Percentiles rank a stretch among this genome's conserved stretches.
Conservation (phyloP, 2,888 invertebrate genomes). For the Drosophila lacicola region DNA sequence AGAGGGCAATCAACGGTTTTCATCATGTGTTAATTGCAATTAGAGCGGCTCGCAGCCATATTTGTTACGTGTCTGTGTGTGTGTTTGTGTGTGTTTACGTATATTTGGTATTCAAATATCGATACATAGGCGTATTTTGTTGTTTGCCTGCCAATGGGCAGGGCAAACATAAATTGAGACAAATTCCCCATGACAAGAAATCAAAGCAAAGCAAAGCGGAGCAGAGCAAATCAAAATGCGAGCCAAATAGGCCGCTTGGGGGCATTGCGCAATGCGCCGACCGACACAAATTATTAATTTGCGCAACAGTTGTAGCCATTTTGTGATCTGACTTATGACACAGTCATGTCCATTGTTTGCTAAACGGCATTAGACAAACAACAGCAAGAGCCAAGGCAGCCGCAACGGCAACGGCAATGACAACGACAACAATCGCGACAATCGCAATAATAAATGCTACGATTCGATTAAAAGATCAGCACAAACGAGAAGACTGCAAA, state of each 20-base stretch:
- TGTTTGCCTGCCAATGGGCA: slow-evolving; percentile 45
- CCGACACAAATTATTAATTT: slow-evolving; percentile 70
- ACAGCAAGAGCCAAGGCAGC: slow-evolving; percentile 25
- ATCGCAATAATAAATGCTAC: slow-evolving; percentile 79
- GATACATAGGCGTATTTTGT: slow-evolving; percentile 31
- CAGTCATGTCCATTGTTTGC: slow-evolving; percentile 72
- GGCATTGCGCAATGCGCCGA: slow-evolving; percentile 41
- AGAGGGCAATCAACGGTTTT: slow-evolving; percentile 57
- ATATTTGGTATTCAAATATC: slow-evolving; percentile 14
- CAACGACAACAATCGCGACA: slow-evolving; percentile 57
- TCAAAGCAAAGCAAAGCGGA: slow-evolving; percentile 33
- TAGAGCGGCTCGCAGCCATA: slow-evolving; percentile 61
- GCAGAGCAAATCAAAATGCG: slow-evolving; percentile 30
- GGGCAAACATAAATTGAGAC: slow-evolving; percentile 61
- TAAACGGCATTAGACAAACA: slow-evolving; percentile 76
- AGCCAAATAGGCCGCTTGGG: slow-evolving; percentile 9
- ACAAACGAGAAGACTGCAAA: slow-evolving; percentile 43
- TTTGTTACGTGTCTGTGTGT: slow-evolving; percentile 23
- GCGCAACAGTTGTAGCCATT: slow-evolving; percentile 71
- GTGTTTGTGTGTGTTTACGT: slow-evolving; percentile 11
- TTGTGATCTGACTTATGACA: slow-evolving; percentile 70
- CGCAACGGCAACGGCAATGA: slow-evolving; percentile 27
- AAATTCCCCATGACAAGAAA: slow-evolving; percentile 55
- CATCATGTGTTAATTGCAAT: slow-evolving; percentile 77
- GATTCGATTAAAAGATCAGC: slow-evolving; percentile 81